Conservation (phyloP, 1,140 invertebrate species). For the Papilio polyxenes region DNA sequence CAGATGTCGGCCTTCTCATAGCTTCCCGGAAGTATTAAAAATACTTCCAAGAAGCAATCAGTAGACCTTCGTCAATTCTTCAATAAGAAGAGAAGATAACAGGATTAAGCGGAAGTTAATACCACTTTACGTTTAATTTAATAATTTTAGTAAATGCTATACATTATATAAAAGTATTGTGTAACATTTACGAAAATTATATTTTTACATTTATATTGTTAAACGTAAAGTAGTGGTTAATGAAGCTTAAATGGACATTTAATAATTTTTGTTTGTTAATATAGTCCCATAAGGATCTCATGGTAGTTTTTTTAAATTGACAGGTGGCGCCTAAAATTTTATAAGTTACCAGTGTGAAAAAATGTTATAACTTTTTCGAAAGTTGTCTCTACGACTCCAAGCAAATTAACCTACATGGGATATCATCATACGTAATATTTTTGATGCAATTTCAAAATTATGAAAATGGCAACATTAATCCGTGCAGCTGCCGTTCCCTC, state of each 20-base stretch:
- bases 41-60: constrained; percentile 33
- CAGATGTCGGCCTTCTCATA: constrained; percentile 33
- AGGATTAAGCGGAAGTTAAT: constrained; percentile 4
- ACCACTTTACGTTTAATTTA: constrained; percentile 12
- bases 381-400: no score
- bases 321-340: no score
- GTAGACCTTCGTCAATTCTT: constrained; percentile 29
- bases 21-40: constrained; percentile 27
- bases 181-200: constrained; percentile 5
- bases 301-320: no score
- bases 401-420: no score
- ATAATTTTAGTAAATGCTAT: constrained; percentile 5
- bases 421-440: no score
- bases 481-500: no score
- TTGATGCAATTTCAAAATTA: no score
- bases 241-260: neutral
- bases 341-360: no score
- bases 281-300: no score
- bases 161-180: neutral
- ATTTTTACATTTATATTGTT: neutral
- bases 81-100: constrained; percentile 3
- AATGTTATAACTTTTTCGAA: no score
- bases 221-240: constrained; percentile 7
- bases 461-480: no score
- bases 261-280: neutral